Conservation (phyloP, 2,888 invertebrate genomes). For the Microplitis manilae region DNA sequence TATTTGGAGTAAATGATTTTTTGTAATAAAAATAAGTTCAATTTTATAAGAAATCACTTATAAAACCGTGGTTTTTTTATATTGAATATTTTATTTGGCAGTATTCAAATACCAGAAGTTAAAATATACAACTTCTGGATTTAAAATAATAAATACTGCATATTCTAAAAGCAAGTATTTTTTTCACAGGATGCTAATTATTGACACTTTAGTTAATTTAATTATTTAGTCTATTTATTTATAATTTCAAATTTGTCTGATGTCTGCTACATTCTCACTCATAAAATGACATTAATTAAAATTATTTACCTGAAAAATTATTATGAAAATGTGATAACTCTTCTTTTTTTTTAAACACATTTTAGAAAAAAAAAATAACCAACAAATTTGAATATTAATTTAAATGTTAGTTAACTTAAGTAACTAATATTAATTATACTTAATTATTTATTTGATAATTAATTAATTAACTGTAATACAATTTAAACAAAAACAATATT, state of each 20-base stretch:
- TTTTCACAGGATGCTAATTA: neutral
- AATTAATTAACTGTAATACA: too few relatives aligned
- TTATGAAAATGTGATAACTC: neutral
- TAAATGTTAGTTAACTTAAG: too few relatives aligned
- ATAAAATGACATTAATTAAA: neutral
- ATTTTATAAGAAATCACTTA: neutral
- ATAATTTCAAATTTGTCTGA: too few relatives aligned
- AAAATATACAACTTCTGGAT: neutral
- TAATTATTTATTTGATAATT: too few relatives aligned
- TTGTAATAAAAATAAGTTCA: slow-evolving; percentile 8
- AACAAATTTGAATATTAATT: too few relatives aligned
- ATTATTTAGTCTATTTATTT: too few relatives aligned
- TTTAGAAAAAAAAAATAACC: neutral
- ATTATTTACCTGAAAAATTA: neutral
- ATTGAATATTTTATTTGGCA: slow-evolving; percentile 46
- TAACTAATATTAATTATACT: too few relatives aligned
- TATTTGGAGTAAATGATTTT: neutral
- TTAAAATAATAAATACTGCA: neutral
- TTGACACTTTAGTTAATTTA: too few relatives aligned
- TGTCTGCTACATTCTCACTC: too few relatives aligned
- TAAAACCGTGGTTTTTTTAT: slow-evolving; percentile 23
- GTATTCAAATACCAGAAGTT: neutral
- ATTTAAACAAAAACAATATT: too few relatives aligned
- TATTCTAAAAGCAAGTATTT: neutral
- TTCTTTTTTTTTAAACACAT: neutral